Conservation (phyloP, 2,888 invertebrate species). For the Schizaphis graminum region DNA sequence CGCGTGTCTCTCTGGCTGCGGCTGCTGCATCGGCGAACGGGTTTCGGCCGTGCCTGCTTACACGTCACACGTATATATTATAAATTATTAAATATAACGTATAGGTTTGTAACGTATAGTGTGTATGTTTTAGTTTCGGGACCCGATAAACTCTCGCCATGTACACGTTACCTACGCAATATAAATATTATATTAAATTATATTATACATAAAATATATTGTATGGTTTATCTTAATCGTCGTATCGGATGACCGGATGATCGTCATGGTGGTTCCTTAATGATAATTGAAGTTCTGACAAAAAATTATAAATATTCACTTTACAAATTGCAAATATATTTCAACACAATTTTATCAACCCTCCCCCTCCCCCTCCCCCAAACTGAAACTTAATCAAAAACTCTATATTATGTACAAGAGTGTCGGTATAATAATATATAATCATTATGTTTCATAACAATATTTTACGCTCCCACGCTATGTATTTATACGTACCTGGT, state of each 20-base stretch:
- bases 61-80: neutral
- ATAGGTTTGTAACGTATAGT: neutral
- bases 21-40: constrained; percentile 1
- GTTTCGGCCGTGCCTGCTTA: neutral
- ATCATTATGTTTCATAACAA: too few species aligned
- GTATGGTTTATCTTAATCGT: neutral
- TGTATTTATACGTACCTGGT: too few species aligned
- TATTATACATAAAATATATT: too few species aligned
- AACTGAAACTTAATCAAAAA: neutral
- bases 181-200: neutral
- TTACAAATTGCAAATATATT: neutral
- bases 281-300: neutral
- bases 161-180: neutral
- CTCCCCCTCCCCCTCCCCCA: neutral
- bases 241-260: neutral
- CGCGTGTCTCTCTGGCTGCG: neutral
- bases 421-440: neutral
- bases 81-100: neutral
- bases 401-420: neutral
- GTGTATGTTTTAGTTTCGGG: neutral
- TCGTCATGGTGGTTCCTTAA: neutral
- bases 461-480: too few species aligned
- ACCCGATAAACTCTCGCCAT: neutral
- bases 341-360: neutral
- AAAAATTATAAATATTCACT: neutral